Conservation (phyloP, 92 coral and sea anemone species). For the Epizoanthus rinbou region DNA sequence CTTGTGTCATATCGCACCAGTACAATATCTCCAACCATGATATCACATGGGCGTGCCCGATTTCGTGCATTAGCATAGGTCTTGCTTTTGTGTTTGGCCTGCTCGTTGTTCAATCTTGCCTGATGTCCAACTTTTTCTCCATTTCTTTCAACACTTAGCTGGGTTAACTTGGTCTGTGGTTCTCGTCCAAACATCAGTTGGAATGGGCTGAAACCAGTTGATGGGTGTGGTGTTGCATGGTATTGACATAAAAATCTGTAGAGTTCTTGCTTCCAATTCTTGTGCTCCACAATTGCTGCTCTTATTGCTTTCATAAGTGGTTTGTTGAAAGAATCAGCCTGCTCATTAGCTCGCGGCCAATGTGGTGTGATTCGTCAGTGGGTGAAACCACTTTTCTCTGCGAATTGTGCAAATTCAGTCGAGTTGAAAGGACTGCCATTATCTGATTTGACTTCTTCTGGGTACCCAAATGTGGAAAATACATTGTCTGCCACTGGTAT, state of each 20-base stretch:
- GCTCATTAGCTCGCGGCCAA: constrained; percentile 44
- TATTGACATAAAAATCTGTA: constrained; percentile 24
- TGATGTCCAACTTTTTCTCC: neutral
- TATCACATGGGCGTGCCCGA: constrained; percentile 6
- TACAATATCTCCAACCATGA: constrained; percentile 35
- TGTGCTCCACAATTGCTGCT: constrained; percentile 12
- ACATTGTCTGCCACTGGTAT: constrained; percentile 16
- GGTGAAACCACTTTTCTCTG: constrained; percentile 1
- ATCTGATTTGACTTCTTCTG: constrained; percentile 26
- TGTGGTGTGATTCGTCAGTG: constrained; percentile 29
- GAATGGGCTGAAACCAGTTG: constrained; percentile 17
- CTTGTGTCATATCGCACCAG: constrained; percentile 21
- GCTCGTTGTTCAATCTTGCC: constrained; percentile 18
- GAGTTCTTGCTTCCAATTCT: neutral
- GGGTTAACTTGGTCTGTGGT: constrained; percentile 21
- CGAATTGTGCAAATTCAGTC: neutral
- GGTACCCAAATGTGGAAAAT: constrained; percentile 34
- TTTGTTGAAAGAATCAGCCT: constrained; percentile 24
- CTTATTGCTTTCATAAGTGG: constrained; percentile 9
- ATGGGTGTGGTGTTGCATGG: constrained; percentile 29
- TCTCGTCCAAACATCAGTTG: constrained; percentile 28
- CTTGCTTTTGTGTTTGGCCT: constrained; percentile 10
- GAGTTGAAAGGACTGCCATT: constrained; percentile 9
- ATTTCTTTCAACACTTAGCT: neutral
- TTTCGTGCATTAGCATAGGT: constrained; percentile 17